Percentiles rank a stretch among this genome's conserved stretches.
These are phyloP conservation scores for Xestia sexstrigata DNA, from an alignment of 2,888 invertebrate species.

Conservation along the genomic window DNA sequence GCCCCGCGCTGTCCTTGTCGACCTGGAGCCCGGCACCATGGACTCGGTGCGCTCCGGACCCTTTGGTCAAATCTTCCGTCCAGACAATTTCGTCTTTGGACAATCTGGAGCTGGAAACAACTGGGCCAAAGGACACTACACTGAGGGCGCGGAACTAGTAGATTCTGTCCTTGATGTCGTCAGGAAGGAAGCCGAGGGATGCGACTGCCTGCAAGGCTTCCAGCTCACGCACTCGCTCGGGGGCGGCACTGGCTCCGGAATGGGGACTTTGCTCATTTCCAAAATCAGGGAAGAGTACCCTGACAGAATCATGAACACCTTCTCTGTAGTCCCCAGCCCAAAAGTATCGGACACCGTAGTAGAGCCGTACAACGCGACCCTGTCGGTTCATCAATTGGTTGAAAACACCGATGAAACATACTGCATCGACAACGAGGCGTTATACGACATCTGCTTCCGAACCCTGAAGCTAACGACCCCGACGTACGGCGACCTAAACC, in stretches of 20 bases:
- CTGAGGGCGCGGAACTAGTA: conserved; percentile 92
- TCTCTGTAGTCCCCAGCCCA: conserved; percentile 93
- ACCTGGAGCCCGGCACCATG: conserved; percentile 89
- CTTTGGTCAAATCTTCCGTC: conserved; percentile 93
- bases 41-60: conserved; percentile 93
- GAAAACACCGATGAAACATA: conserved; percentile 92
- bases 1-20: conserved; percentile 83
- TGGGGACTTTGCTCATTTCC: conserved; percentile 93
- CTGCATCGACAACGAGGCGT: conserved; percentile 94
- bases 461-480: conserved; percentile 94
- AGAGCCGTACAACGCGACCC: conserved; percentile 93
- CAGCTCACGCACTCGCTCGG: conserved; percentile 93
- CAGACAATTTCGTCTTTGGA: conserved; percentile 94
- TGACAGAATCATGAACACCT: conserved; percentile 93
- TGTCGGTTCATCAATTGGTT: conserved; percentile 92
- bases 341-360: conserved; percentile 94
- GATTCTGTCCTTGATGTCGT: conserved; percentile 91
- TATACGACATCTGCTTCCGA: conserved; percentile 95
- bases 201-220: conserved; percentile 92
- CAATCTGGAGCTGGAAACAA: conserved; percentile 91
- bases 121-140: conserved; percentile 93
- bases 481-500: conserved; percentile 94
- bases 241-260: conserved; percentile 94
- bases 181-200: conserved; percentile 91
- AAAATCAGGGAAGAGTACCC: conserved; percentile 94